Evolutionary conservation across 2,113 vertebrate species (phyloP).

Genomic region (Brachypteracias leptosomus): DNA sequence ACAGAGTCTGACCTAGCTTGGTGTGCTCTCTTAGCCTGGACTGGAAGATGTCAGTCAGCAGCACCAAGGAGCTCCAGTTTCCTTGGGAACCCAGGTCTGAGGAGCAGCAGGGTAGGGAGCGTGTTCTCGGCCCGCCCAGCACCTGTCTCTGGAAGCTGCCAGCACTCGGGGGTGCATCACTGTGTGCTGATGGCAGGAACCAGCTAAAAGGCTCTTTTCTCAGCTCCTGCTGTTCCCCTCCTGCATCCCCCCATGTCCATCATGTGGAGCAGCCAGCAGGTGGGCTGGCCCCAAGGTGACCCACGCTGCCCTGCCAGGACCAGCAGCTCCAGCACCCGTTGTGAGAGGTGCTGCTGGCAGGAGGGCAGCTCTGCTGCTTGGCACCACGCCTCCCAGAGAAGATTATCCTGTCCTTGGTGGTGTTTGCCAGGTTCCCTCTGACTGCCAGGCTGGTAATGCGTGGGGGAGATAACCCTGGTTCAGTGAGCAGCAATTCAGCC

Average conservation of each 20-base stretch:
- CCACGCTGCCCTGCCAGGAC: background rate
- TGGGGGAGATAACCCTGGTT: slow-evolving; percentile 40
- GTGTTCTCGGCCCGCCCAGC: rapidly evolving
- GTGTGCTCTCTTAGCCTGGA: background rate
- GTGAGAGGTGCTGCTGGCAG: slow-evolving; percentile 23
- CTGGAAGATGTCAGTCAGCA: background rate
- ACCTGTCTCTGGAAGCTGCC: background rate
- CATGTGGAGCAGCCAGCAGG: background rate
- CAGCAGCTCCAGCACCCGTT: background rate
- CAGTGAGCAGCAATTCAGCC: slow-evolving; percentile 3
- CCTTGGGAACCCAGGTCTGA: background rate
- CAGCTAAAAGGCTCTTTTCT: slow-evolving; percentile 5
- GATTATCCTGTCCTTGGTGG: slow-evolving; percentile 44
- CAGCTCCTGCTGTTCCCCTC: background rate
- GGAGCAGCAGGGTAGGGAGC: background rate
- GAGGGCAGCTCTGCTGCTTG: slow-evolving; percentile 33
- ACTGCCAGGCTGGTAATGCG: slow-evolving; percentile 45
- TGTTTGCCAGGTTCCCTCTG: slow-evolving; percentile 42
- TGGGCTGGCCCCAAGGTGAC: slow-evolving; percentile 37
- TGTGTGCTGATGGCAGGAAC: background rate
- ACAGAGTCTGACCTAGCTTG: background rate
- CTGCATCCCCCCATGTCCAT: background rate
- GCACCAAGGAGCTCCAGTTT: background rate
- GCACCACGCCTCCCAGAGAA: slow-evolving; percentile 14
- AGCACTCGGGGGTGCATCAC: background rate